These are phyloP conservation scores for Forbesichthys agassizii DNA, from an alignment of 2,113 vertebrate species.

Conservation along the genomic window DNA sequence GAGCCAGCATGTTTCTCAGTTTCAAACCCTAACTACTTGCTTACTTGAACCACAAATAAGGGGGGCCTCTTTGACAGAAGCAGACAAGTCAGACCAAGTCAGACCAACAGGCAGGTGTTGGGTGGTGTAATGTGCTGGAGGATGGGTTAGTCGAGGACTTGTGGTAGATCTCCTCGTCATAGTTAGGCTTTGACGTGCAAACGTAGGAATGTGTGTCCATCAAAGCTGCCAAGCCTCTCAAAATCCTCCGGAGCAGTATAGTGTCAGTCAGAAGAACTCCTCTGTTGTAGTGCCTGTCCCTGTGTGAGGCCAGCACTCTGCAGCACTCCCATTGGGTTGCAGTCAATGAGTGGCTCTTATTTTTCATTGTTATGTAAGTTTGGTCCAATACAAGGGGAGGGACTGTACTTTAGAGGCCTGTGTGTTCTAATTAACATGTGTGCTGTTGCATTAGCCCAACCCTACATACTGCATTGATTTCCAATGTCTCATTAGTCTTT, in stretches of 20 bases:
- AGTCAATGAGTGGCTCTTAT: neutral
- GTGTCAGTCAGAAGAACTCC: slow-evolving; percentile 26
- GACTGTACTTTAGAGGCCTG: neutral
- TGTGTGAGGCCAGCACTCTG: slow-evolving; percentile 37
- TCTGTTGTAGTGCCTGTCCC: slow-evolving; percentile 39
- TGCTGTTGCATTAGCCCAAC: slow-evolving; percentile 36
- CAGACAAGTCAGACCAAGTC: slow-evolving; percentile 30
- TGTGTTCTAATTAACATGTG: slow-evolving; percentile 16
- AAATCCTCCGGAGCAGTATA: slow-evolving; percentile 35
- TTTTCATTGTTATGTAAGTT: neutral
- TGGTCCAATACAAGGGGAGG: slow-evolving; percentile 1
- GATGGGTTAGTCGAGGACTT: slow-evolving; percentile 20
- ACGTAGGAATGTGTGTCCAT: slow-evolving; percentile 59
- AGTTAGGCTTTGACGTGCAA: slow-evolving; percentile 57
- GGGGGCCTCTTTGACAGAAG: slow-evolving; percentile 7
- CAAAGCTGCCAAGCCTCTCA: slow-evolving; percentile 39
- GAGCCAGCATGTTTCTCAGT: too few species aligned
- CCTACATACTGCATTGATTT: slow-evolving; percentile 46
- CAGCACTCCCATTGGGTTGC: slow-evolving; percentile 21
- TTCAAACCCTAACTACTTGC: too few species aligned
- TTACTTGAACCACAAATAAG: too few species aligned
- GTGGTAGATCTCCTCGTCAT: slow-evolving; percentile 31
- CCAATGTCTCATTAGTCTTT: slow-evolving; percentile 43
- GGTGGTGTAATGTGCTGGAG: slow-evolving; percentile 11
- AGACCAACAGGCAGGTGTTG: slow-evolving; percentile 19